Base-by-base conservation (phyloP, 2,888 invertebrate genomes). In the Dromius quadrimaculatus region DNA sequence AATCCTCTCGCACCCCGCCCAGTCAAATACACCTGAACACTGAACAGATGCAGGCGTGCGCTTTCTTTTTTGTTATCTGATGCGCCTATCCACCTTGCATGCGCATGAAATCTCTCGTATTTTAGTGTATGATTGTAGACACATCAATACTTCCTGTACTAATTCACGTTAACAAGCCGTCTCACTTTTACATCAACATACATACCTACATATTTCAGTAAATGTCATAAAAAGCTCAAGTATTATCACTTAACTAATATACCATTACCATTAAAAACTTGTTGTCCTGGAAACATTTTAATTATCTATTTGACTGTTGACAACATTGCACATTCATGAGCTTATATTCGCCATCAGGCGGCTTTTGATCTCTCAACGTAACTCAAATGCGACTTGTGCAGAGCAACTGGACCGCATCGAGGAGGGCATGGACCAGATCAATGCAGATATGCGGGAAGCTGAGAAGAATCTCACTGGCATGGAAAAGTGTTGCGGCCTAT, bases 351-450 rank as follows among this genome's bases (percentile, higher is more conserved):
- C 34, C 15, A 19, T 66, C 57, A 41, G 23, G 41, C 57, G 66
- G 38, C 20, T 68, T 43, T 19, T 59, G 59, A 45, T 57, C 66
- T 59, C 68, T 43, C 45, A 68, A 68, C 59, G 43, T 68, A 59
- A 68, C 68, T 68, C 41, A 59, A 20, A 11, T 68, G 59, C 68
- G 57, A 68, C 71, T 62, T 72, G 74, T 82, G 80, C 82, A 97
- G 99, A 99, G 84, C 99, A 99, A 95, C 87, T 99, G 90, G 99
- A 99, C 86, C 91, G 98, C 80, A 95, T 98, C 85, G 99, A 99
- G 86, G 98, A 98, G 86, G 98, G 98, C 41, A 97, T 99, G 97
- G 99, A 99, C 85, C 97, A 98, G 85, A 99, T 99, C 85, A 99
- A 99, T 85, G 93, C 95, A 74, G 99, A 99, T 84, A 99, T 99